These are phyloP conservation scores for Eilema depressum DNA, from an alignment of 2,888 invertebrate genomes.

Conservation along the genomic window DNA sequence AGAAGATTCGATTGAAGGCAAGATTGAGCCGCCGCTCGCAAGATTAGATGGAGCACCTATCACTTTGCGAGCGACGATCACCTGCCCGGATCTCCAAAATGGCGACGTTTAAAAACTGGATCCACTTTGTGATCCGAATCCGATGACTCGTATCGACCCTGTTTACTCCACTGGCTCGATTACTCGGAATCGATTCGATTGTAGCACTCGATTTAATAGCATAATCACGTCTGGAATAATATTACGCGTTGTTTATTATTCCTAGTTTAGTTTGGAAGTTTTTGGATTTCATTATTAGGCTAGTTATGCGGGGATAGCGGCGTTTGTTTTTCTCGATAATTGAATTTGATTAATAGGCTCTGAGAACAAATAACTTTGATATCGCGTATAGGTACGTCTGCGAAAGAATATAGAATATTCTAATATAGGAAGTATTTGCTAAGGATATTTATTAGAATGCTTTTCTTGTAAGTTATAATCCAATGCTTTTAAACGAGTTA, in stretches of 20 bases:
- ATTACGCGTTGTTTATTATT: conserved; percentile 47
- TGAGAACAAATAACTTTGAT: conserved; percentile 24
- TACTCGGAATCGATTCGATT: conserved; percentile 44
- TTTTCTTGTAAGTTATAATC: neutral
- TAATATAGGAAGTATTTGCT: neutral
- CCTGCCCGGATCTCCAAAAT: conserved; percentile 61
- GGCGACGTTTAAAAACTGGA: conserved; percentile 55
- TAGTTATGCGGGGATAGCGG: conserved; percentile 33
- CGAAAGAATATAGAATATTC: neutral
- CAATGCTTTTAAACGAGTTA: neutral
- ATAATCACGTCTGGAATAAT: conserved; percentile 53
- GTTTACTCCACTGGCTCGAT: conserved; percentile 59
- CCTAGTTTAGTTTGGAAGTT: conserved; percentile 46
- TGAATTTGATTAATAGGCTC: conserved; percentile 47
- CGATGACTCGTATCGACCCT: conserved; percentile 56
- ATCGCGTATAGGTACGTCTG: neutral
- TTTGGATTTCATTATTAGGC: conserved; percentile 46
- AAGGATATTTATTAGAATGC: neutral
- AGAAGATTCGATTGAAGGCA: conserved; percentile 67
- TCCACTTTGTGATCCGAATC: conserved; percentile 61
- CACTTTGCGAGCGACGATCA: conserved; percentile 59
- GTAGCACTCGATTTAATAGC: conserved; percentile 49
- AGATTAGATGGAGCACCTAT: conserved; percentile 68
- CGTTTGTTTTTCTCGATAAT: conserved; percentile 49
- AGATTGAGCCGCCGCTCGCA: conserved; percentile 64